Evolutionary conservation across 2,113 vertebrate species (phyloP), one percentile per base, ranked within the genome.

Genomic region (Gallinago jamesoni): DNA sequence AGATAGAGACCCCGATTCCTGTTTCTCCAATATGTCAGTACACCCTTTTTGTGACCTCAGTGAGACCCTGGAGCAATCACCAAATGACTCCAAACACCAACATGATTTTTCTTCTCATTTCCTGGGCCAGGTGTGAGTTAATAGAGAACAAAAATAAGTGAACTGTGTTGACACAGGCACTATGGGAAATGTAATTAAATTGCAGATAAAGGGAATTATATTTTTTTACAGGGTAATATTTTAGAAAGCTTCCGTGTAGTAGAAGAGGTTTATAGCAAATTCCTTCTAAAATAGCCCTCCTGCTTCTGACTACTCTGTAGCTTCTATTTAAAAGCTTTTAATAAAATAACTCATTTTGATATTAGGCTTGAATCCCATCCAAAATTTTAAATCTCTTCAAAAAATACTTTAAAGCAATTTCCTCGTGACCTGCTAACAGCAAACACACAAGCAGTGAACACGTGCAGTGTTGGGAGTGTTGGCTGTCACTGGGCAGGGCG

Each of bases 331-430:
- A 97, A 97, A 95, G 92, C 89, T 96, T 97, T 97, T 97, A 96
- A 97, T 97, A 95, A 98, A 97, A 97, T 91, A 81, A 95, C 94
- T 97, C 97, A 97, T 97, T 97, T 87, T 76, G 92, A 95, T 97
- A 97, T 97, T 93, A 97, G 87, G 93, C 66, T 97, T 96, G 93
- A 97, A 97, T 95, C 59, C 81, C 82, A 90, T 97, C 96, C 95
- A 96, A 74, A 85, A 84, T 41, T 88, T 90, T 78, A 93, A 97
- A 94, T 95, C 96, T 96, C 93, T 94, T 87, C 74, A 73, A 41
- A 83, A 97, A 97, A 96, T 92, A 93, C 95, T 97, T 95, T 82
- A 96, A 94, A 98, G 88, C 94, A 74, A 96, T 98, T 97, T 96
- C 97, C 96, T 94, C 69, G 53, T 96, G 96, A 96, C 92, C 97